Evolutionary conservation across 2,113 vertebrate genomes (phyloP).

Genomic region (Chaetodon trifascialis): DNA sequence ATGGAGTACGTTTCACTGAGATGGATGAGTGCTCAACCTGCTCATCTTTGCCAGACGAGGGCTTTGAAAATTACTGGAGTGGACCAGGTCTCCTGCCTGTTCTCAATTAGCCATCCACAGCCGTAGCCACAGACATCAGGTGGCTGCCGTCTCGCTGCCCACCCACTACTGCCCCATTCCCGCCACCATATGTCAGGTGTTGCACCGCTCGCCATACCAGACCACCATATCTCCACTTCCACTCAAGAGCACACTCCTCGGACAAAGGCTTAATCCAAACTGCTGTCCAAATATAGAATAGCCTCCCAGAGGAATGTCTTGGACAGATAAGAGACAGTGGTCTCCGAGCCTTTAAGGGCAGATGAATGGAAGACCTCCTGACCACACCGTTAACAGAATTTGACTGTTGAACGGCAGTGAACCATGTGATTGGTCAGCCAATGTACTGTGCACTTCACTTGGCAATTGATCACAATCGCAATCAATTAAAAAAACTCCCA

Average conservation of each 20-base stretch:
- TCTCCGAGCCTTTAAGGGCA: conserved; percentile 39
- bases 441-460: conserved; percentile 43
- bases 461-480: conserved; percentile 61
- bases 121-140: conserved; percentile 41
- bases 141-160: conserved; percentile 39
- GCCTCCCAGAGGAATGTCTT: conserved; percentile 69
- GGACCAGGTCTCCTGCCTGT: conserved; percentile 38
- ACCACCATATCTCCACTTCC: conserved; percentile 55
- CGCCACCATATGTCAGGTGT: conserved; percentile 55
- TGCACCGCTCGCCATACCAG: conserved; percentile 31
- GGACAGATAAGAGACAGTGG: conserved; percentile 66
- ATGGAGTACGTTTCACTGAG: conserved; percentile 30
- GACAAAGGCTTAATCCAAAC: conserved; percentile 74
- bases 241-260: conserved; percentile 48
- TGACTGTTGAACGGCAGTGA: conserved; percentile 61
- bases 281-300: conserved; percentile 62
- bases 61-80: conserved; percentile 37
- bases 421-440: conserved; percentile 73
- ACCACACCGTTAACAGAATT: conserved; percentile 67
- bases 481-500: conserved; percentile 50
- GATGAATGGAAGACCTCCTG: conserved; percentile 60
- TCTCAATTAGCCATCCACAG: conserved; percentile 51
- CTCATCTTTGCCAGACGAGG: conserved; percentile 33
- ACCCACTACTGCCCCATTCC: conserved; percentile 32
- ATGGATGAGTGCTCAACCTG: conserved; percentile 49